Evolutionary conservation across 2,797 vertebrate species (phyloP).

Genomic region (Dendrocincla fuliginosa): DNA sequence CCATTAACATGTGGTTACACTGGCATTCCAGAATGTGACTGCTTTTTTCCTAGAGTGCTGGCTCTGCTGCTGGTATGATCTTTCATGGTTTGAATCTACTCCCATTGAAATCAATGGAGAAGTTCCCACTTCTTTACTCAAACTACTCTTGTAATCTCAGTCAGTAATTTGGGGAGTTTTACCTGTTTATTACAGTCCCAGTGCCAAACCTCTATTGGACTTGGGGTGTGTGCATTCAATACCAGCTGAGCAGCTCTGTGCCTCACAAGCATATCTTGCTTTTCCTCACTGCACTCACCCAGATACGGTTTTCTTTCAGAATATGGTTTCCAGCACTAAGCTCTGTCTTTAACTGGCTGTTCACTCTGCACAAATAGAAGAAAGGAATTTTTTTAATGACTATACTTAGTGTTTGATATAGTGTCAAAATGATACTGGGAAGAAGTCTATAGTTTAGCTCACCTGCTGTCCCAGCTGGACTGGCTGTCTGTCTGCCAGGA

Average conservation of each 20-base stretch:
- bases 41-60: neutral
- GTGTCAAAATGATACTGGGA: constrained; percentile 40
- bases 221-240: neutral
- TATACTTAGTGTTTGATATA: constrained; percentile 47
- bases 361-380: constrained; percentile 4
- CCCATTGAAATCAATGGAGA: neutral
- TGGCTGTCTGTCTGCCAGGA: neutral
- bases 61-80: neutral
- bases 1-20: neutral
- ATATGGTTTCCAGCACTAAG: neutral
- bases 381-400: constrained; percentile 47
- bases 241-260: neutral
- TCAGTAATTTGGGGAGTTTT: neutral
- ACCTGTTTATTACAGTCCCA: neutral
- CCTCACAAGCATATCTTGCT: neutral
- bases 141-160: neutral
- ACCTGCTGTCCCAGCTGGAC: constrained; percentile 59
- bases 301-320: neutral
- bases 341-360: neutral
- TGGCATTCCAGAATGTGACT: constrained; percentile 14
- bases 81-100: neutral
- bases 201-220: neutral
- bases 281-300: neutral
- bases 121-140: neutral
- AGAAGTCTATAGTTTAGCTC: constrained; percentile 39